Percentiles rank a stretch among this genome's conserved stretches.
phyloP scores from a whole-genome alignment of 1,140 invertebrate species.

The Drosophila pseudoobscura region DNA sequence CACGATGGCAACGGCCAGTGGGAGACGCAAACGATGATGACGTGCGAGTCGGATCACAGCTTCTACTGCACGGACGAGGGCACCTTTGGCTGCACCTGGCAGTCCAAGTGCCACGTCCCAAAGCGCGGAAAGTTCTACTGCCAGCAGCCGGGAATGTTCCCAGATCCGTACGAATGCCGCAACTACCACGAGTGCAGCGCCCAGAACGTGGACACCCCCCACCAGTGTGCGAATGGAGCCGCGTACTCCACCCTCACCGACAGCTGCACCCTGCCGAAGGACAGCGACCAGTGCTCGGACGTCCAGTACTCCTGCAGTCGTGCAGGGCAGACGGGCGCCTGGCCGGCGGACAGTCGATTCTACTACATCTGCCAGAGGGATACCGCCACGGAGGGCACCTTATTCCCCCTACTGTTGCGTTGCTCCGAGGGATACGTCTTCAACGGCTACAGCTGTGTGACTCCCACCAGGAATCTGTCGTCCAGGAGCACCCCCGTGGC shows the following conservation, averaged over 20 bases:
- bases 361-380: conserved; percentile 76
- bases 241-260: conserved; percentile 55
- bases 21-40: conserved; percentile 54
- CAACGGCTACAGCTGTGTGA: conserved; percentile 46
- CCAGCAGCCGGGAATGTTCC: conserved; percentile 69
- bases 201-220: conserved; percentile 46
- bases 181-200: conserved; percentile 78
- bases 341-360: conserved; percentile 62
- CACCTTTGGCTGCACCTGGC: conserved; percentile 62
- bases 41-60: conserved; percentile 50
- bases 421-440: conserved; percentile 63
- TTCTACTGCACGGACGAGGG: conserved; percentile 74
- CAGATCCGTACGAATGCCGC: conserved; percentile 82
- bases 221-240: conserved; percentile 55
- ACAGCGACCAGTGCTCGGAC: conserved; percentile 45
- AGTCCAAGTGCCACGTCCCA: conserved; percentile 50
- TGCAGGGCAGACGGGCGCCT: conserved; percentile 59
- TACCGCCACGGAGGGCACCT: conserved; percentile 9
- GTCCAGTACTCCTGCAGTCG: conserved; percentile 62
- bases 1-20: conserved; percentile 46
- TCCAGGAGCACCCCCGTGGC: no score
- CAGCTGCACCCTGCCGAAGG: conserved; percentile 52
- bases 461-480: neutral
- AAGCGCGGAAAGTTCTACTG: conserved; percentile 67
- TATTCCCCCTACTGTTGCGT: conserved; percentile 69